These are phyloP conservation scores for Homarus gammarus DNA, from an alignment of 2,888 invertebrate genomes.

Conservation along the genomic window DNA sequence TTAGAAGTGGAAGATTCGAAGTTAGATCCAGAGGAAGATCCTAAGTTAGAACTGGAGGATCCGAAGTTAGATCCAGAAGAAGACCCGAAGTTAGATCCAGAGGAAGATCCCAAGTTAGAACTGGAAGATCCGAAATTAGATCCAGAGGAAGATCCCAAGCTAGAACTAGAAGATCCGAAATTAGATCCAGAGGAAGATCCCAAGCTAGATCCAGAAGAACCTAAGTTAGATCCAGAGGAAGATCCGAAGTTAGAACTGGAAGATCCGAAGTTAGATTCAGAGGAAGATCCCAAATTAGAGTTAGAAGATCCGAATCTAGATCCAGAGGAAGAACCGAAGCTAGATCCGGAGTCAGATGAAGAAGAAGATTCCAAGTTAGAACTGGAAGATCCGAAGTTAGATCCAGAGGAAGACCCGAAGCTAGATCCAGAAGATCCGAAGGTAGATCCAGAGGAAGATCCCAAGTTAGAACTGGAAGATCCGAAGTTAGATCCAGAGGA, in stretches of 20 bases:
- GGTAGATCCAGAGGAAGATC: background rate
- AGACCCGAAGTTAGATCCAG: background rate
- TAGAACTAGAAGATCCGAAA: too few species aligned
- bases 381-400: background rate
- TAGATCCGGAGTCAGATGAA: too few species aligned
- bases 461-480: too few species aligned
- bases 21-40: too few species aligned
- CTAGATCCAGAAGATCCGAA: background rate
- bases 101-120: too few species aligned
- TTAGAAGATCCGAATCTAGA: background rate
- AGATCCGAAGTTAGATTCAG: too few species aligned
- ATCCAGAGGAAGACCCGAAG: background rate
- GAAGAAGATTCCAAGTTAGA: too few species aligned
- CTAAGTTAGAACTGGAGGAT: too few species aligned
- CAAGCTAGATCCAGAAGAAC: background rate
- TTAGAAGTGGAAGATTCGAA: background rate
- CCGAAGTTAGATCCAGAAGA: background rate
- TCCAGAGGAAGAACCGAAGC: background rate
- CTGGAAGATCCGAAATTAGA: too few species aligned
- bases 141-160: too few species aligned
- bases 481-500: conserved; percentile 56
- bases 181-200: background rate
- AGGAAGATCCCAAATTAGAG: too few species aligned
- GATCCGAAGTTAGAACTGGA: too few species aligned
- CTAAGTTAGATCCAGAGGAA: background rate